Evolutionary conservation across 2,797 vertebrate genomes (phyloP).

Genomic region (Acestrorhynchus altus): DNA sequence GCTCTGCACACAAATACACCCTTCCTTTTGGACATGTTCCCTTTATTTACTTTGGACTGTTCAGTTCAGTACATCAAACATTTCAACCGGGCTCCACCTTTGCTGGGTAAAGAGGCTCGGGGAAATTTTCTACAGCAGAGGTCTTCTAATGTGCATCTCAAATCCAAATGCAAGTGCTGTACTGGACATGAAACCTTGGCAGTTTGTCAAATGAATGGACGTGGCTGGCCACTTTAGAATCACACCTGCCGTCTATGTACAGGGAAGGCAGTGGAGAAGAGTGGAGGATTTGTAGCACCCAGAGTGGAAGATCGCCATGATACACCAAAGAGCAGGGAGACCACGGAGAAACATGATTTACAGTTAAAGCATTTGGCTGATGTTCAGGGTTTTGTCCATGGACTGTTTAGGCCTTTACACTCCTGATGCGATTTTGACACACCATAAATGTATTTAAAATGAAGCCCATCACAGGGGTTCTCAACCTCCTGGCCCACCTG

Average conservation of each 20-base stretch:
- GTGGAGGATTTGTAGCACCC: no score
- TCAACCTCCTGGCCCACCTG: no score
- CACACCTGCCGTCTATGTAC: background rate
- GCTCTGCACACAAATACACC: constrained; percentile 54
- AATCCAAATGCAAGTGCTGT: background rate
- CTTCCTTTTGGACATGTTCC: constrained; percentile 40
- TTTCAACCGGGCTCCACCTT: constrained; percentile 19
- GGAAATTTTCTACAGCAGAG: background rate
- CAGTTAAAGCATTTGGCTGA: no score
- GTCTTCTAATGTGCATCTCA: background rate
- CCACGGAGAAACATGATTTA: no score
- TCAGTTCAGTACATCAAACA: constrained; percentile 46
- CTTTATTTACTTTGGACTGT: constrained; percentile 54
- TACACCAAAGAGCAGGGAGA: no score
- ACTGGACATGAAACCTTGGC: background rate
- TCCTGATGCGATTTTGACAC: no score
- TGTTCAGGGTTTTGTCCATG: no score
- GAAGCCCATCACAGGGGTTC: no score
- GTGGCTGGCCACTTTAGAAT: background rate
- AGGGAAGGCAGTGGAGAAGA: no score
- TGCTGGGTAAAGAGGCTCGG: constrained; percentile 16
- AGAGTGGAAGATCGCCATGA: no score
- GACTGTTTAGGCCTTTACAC: no score
- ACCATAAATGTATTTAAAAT: no score
- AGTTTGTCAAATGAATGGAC: background rate